Conservation (phyloP, 2,113 vertebrate genomes). For the Salvelinus namaycush region DNA sequence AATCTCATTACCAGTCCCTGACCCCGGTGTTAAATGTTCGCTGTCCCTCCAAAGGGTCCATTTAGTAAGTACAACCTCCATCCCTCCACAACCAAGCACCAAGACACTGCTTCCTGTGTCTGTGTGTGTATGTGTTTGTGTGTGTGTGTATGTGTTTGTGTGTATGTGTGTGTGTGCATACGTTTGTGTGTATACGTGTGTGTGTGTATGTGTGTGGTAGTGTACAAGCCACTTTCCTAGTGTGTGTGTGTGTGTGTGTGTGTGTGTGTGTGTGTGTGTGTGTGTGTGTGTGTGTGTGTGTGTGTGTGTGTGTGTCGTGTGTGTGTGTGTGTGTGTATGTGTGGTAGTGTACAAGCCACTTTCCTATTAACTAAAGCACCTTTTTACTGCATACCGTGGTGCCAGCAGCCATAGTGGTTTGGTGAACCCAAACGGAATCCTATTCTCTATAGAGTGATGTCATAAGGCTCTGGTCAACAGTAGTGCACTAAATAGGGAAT, state of each 20-base stretch:
- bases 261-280: too few species aligned
- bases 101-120: not conserved
- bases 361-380: slow-evolving; percentile 39
- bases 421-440: not conserved
- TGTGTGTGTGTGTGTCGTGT: too few species aligned
- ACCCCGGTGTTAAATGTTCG: slow-evolving; percentile 27
- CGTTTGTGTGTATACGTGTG: too few species aligned
- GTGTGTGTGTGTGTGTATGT: too few species aligned
- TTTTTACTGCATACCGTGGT: not conserved
- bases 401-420: not conserved
- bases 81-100: slow-evolving; percentile 4
- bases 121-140: too few species aligned
- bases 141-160: too few species aligned
- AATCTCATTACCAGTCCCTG: slow-evolving; percentile 52
- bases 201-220: too few species aligned
- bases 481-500: not conserved
- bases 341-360: not conserved
- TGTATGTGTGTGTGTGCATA: too few species aligned
- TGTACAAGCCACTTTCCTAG: not conserved
- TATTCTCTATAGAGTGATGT: too few species aligned
- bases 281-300: too few species aligned
- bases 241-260: too few species aligned
- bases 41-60: slow-evolving; percentile 32
- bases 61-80: slow-evolving; percentile 28
- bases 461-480: not conserved